Base-by-base conservation (phyloP, 1,140 invertebrate species). In the Drosophila eugracilis region DNA sequence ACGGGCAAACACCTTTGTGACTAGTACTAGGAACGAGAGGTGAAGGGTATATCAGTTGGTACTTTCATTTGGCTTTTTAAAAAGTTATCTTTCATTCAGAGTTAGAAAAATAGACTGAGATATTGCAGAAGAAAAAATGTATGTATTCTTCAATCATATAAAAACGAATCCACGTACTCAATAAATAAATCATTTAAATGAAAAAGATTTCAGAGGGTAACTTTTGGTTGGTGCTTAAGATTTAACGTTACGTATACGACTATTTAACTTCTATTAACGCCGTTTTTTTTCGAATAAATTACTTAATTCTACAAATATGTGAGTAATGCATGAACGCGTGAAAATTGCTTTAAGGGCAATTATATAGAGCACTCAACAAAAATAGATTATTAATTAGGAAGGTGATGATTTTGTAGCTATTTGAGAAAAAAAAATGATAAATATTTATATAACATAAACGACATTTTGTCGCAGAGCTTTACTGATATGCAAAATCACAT, bases 271-370 rank as follows among this genome's bases (percentile, higher is more conserved):
- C 32, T 9, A 49, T 58, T 45, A 52, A 21, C 54, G 4, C 7
- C 26, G 5, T 32, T 3, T 37, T 52, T 42, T 63, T 50, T 58
- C 24, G n/a, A 48, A 34, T 30, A 73, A 74, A 74, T 63, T 39
- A 21, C 36, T 34, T 54, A 55, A 65, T 65, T 49, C 28, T 1
- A 26, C 19, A 44, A 45, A 74, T 45, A 74, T 65, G 45, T 45
- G 70, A 49, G 24, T 49, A 67, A 55, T 55, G 48, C 48, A 10
- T 36, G 32, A 55, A 63, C 36, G 70, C 49, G 24, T 34, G 22
- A 21, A 48, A 60, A 19, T n/a, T 3, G 30, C 14, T 19, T 28
- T 39, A 17, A 14, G 2, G 2, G 3, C 37, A 72, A 73, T 72
- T 73, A 73, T 22, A 24, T 32, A 12, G 32, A 53, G 47, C 39